Evolutionary conservation across 1,140 invertebrate species (phyloP), one percentile per base, ranked within the genome.

Genomic region (Pogonognathellus flavescens): DNA sequence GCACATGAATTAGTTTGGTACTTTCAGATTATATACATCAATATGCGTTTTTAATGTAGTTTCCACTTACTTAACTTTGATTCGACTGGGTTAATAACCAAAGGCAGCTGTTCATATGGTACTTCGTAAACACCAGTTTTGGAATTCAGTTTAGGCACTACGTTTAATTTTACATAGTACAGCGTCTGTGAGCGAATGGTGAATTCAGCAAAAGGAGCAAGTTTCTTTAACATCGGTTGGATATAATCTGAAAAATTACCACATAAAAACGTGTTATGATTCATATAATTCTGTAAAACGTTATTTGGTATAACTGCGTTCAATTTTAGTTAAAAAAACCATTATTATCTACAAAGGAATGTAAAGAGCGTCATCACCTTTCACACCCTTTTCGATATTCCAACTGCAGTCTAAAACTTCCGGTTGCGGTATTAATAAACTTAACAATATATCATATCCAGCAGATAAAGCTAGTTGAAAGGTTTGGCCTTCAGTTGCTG

Each of bases 181-280:
- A 97, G 83, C 52, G 91, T 90, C 90, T 98, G 96, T 0, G 96
- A 96, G 89, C 96, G 96, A 0, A 97, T 91, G 0, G 93, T 94
- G 88, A 96, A 95, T 89, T 95, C 93, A 60, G 94, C 94, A 41
- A 96, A 91, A 0, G 92, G 90, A 5, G 92, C 92, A 20, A 97
- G 89, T 82, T 95, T 92, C 13, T 93, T 90, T 3, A 96, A 89
- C 80, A 96, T 94, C 5, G 95, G 94, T 25, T 93, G 91, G 31
- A 97, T 90, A 89, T 96, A 96, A 57, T 93, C 95, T 96, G 91
- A 41, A 92, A 92, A 86, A 86, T n/a, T n/a, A n/a, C 87, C 86
- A 87, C 86, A 89, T 62, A 81, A 55, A 86, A 76, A 25, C 57
- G 22, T 53, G 85, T 82, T 81, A n/a, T n/a, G n/a, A n/a, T n/a